Evolutionary conservation across 1,140 invertebrate species (phyloP).

Genomic region (Dendrolimus kikuchii): DNA sequence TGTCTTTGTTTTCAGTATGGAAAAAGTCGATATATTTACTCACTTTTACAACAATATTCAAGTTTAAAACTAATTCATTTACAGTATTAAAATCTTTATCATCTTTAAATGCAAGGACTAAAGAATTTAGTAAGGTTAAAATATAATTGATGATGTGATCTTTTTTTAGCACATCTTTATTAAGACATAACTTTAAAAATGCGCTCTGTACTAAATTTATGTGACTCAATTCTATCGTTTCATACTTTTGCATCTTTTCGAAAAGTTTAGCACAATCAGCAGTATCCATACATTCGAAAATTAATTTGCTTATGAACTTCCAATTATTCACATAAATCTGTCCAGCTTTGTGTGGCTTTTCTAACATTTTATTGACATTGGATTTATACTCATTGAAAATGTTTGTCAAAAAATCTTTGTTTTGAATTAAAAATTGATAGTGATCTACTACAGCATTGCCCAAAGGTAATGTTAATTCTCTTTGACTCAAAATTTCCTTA

Average conservation of each 20-base stretch:
- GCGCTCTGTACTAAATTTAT: constrained; percentile 70
- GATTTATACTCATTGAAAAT: constrained; percentile 74
- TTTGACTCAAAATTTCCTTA: constrained; percentile 59
- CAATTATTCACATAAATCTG: constrained; percentile 73
- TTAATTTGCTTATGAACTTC: constrained; percentile 66
- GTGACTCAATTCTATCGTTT: constrained; percentile 73
- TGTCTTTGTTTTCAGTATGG: constrained; percentile 36
- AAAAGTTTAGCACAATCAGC: constrained; percentile 71
- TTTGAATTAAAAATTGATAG: constrained; percentile 43
- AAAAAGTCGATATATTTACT: constrained; percentile 33
- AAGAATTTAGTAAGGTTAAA: constrained; percentile 72
- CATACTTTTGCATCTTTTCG: constrained; percentile 74
- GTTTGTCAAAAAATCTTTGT: constrained; percentile 54
- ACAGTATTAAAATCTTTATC: constrained; percentile 52
- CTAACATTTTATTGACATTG: constrained; percentile 74
- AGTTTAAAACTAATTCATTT: constrained; percentile 53
- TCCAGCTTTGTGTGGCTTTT: constrained; percentile 77
- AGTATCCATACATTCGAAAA: constrained; percentile 72
- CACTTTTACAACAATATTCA: constrained; percentile 42
- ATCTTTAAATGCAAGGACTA: constrained; percentile 72
- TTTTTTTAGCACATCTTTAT: constrained; percentile 38
- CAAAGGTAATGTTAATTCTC: constrained; percentile 74
- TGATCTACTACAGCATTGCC: constrained; percentile 64
- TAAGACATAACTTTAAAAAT: constrained; percentile 65
- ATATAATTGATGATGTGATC: constrained; percentile 71